Percentiles rank a stretch among this genome's conserved stretches.
Evolutionary conservation across 2,113 vertebrate species (phyloP).

Genomic region (Seriola aureovittata): DNA sequence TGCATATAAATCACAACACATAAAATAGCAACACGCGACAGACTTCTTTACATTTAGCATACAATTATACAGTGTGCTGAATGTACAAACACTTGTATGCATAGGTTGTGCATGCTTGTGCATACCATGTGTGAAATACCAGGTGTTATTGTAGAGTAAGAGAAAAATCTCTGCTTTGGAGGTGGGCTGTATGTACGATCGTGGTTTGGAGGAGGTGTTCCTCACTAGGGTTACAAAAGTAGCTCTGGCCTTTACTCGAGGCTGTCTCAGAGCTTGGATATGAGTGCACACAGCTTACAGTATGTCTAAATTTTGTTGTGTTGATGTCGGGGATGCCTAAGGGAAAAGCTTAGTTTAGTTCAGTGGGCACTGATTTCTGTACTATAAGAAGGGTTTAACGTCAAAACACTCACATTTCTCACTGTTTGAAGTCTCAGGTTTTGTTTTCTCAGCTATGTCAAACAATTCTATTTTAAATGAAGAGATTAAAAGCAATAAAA

Average conservation of each 20-base stretch:
- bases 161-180: neutral
- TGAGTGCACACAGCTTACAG: neutral
- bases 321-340: neutral
- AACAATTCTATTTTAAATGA: slow-evolving; percentile 9
- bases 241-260: neutral
- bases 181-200: neutral
- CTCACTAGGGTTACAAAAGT: neutral
- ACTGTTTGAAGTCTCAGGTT: neutral
- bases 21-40: slow-evolving; percentile 5
- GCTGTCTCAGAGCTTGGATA: neutral
- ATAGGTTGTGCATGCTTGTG: neutral
- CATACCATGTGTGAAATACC: neutral
- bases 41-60: neutral
- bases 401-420: slow-evolving; percentile 13
- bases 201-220: neutral
- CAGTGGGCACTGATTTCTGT: neutral
- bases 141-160: neutral
- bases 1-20: rapidly evolving
- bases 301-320: neutral
- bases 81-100: neutral
- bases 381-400: neutral
- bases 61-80: neutral
- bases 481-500: neutral
- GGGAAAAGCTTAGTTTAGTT: neutral
- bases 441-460: neutral